Conservation (phyloP, 2,113 vertebrate species). For the Beaufortia kweichowensis region DNA sequence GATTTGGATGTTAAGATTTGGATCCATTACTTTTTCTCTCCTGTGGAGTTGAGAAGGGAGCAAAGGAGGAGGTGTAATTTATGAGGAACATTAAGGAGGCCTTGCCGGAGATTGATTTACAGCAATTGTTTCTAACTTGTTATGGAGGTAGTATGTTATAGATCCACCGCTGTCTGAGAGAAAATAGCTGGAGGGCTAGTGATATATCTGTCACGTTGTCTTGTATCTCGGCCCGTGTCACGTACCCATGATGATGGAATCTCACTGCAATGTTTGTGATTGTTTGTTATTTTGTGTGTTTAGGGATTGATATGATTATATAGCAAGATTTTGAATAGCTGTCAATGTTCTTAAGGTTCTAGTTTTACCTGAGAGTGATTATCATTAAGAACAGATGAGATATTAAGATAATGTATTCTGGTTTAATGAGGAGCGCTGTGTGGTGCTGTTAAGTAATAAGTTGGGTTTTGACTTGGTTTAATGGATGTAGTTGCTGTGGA, state of each 20-base stretch:
- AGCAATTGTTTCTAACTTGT: slow-evolving; percentile 19
- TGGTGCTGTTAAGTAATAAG: neutral
- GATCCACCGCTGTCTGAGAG: slow-evolving; percentile 2
- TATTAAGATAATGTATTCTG: too few relatives aligned
- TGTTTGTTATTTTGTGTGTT: neutral
- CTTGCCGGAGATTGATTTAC: slow-evolving; percentile 29
- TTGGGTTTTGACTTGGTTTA: slow-evolving; percentile 23
- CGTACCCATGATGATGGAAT: neutral
- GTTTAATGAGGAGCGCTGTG: slow-evolving; percentile 5
- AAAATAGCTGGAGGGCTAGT: slow-evolving; percentile 6
- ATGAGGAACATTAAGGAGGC: slow-evolving; percentile 28
- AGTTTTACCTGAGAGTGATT: neutral
- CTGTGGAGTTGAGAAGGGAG: slow-evolving; percentile 9
- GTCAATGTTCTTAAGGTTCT: too few relatives aligned
- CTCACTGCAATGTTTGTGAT: too few relatives aligned
- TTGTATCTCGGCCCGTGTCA: neutral
- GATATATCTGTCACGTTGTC: neutral
- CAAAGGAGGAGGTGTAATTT: slow-evolving; percentile 17
- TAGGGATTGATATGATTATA: neutral
- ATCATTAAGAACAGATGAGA: too few relatives aligned
- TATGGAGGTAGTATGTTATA: slow-evolving; percentile 8
- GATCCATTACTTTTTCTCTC: neutral
- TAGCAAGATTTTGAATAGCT: neutral
- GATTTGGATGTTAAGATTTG: slow-evolving; percentile 44
- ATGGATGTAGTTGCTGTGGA: slow-evolving; percentile 24